These are phyloP conservation scores for Drosophila cognata DNA, from an alignment of 2,888 invertebrate species.

Conservation along the genomic window DNA sequence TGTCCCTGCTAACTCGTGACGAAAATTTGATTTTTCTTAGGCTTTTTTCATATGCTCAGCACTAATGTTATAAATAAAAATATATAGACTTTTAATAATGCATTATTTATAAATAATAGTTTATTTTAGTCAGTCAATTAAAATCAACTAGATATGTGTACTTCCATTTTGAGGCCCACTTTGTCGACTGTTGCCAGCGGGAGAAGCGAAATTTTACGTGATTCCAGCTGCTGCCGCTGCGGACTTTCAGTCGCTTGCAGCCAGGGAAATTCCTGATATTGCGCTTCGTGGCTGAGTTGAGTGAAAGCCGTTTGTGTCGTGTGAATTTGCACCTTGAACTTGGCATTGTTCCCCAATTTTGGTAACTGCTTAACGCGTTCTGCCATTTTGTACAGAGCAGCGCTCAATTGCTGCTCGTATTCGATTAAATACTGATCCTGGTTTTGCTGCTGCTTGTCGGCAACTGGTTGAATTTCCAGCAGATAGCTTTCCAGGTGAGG, in stretches of 20 bases:
- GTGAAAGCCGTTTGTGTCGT: conserved; percentile 81
- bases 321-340: conserved; percentile 80
- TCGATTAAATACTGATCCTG: conserved; percentile 79
- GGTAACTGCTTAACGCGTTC: conserved; percentile 77
- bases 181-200: conserved; percentile 73
- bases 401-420: conserved; percentile 82
- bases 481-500: conserved; percentile 63
- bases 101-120: background rate
- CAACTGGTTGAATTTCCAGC: conserved; percentile 39
- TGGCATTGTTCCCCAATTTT: conserved; percentile 67
- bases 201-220: conserved; percentile 59
- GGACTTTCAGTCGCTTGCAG: conserved; percentile 54
- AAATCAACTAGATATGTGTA: conserved; percentile 59
- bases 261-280: conserved; percentile 84
- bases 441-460: background rate
- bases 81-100: background rate
- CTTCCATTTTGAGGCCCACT: conserved; percentile 75
- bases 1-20: background rate
- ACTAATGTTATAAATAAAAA: background rate
- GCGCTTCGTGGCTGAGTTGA: conserved; percentile 73
- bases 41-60: background rate
- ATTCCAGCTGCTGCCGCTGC: background rate
- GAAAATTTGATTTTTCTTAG: background rate
- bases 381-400: conserved; percentile 73
- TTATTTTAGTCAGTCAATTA: background rate